Evolutionary conservation across 2,888 invertebrate species (phyloP).

Genomic region (Entomobrya proxima): DNA sequence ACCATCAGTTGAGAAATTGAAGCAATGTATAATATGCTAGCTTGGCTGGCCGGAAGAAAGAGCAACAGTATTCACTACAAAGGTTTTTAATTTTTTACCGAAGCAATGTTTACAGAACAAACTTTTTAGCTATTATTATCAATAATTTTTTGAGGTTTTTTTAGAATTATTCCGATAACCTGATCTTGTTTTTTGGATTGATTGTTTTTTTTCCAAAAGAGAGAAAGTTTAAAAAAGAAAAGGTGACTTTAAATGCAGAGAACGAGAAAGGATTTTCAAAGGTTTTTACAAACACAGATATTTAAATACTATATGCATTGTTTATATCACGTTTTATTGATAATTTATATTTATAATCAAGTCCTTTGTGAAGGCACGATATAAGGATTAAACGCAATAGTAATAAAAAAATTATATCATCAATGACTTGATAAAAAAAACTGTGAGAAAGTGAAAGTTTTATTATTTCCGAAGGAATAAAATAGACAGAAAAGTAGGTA

Average conservation of each 20-base stretch:
- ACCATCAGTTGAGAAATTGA: too few relatives aligned
- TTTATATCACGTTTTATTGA: background rate
- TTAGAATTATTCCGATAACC: too few relatives aligned
- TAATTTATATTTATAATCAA: slow-evolving; percentile 23
- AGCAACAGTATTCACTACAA: slow-evolving; percentile 42
- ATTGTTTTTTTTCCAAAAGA: too few relatives aligned
- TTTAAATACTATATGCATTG: background rate
- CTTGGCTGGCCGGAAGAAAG: background rate
- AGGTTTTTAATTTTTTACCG: slow-evolving; percentile 39
- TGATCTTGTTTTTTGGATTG: background rate
- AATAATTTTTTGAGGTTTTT: too few relatives aligned
- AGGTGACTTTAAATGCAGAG: background rate
- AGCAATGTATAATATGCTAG: background rate
- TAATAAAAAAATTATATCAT: slow-evolving; percentile 5
- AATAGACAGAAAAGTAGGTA: background rate
- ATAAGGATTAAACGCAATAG: background rate
- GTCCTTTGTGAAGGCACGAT: background rate
- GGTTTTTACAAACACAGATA: background rate
- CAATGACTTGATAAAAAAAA: slow-evolving; percentile 10
- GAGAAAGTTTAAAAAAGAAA: background rate
- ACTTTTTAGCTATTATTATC: too few relatives aligned
- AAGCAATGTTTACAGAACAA: background rate
- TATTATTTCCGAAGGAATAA: too few relatives aligned
- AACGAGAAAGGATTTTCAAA: background rate
- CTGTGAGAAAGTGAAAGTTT: slow-evolving; percentile 22